A percentile compares a stretch with the other conserved stretches of the same genome.
Evolutionary conservation across 2,113 vertebrate genomes (phyloP).

Genomic region (Gracilinanus agilis): DNA sequence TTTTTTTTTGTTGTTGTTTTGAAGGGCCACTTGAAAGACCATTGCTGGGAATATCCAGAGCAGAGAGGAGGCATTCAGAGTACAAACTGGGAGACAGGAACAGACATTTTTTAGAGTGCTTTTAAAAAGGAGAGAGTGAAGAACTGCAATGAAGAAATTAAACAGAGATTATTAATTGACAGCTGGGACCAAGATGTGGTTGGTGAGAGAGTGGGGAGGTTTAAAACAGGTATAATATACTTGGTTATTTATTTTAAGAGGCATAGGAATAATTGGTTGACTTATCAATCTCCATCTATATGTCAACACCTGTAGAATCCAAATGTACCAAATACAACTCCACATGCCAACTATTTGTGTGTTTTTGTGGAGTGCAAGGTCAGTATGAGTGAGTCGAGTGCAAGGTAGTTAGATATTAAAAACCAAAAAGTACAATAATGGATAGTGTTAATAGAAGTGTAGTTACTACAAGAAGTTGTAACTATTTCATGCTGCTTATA

Average conservation of each 20-base stretch:
- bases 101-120: too few species aligned
- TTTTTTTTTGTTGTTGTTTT: neutral
- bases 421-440: neutral
- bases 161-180: neutral
- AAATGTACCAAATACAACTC: neutral
- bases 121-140: too few species aligned
- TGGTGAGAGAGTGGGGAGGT: neutral
- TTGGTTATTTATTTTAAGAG: neutral
- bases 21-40: neutral
- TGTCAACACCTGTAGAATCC: neutral
- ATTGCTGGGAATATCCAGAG: neutral
- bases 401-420: neutral
- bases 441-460: neutral
- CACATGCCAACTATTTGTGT: neutral
- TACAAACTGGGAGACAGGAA: too few species aligned
- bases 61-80: too few species aligned
- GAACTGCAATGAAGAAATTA: too few species aligned
- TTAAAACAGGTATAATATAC: neutral
- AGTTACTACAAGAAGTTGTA: neutral
- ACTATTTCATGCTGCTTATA: neutral
- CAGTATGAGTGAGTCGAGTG: neutral
- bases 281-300: neutral
- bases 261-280: neutral
- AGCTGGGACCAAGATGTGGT: neutral
- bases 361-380: neutral